Base-by-base conservation (phyloP, 2,888 invertebrate genomes). In the Opisthograptis luteolata region DNA sequence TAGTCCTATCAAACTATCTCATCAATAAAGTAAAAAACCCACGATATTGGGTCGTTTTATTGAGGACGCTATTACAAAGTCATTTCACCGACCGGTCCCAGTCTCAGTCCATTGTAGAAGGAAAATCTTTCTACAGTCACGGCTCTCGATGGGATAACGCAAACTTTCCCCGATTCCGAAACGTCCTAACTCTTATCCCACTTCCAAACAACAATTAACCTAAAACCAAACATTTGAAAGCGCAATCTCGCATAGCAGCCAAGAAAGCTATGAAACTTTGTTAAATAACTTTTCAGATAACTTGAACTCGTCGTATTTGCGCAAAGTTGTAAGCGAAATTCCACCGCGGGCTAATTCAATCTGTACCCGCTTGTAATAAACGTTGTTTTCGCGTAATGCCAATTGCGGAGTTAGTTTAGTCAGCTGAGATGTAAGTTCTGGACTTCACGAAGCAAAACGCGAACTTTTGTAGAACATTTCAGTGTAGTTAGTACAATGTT, bases 221-320 rank as follows among this genome's bases (percentile, higher is more conserved):
- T 73, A 87, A 87, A 81, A 70, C 47, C 66, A 66, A 55, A 66
- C 66, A 64, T 56, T 73, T 71, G 75, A 87, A 68, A 81, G 85
- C 78, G 62, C 79, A 85, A 81, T 84, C 76, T 88, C 81, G 71
- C 66, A 64, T 70, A 70, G 73, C 84, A 63, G 60, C 73, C 76
- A 77, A 84, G 84, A 89, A 88, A 87, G 89, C 89, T 88, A 89
- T 89, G 90, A 90, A 90, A 90, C 90, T 90, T 90, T 90, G 90
- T 90, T 90, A 89, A 90, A 89, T 90, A 90, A 90, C 89, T 90
- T 90, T 90, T 90, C 89, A 89, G 89, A 90, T 90, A 90, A 90
- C 88, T 90, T 89, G 87, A 88, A 88, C 84, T 87, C 81, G 75
- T 79, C 81, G 78, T 88, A 87, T 87, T 88, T 88, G 84, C 78